Conservation (phyloP, 2,113 vertebrate genomes). For the Telmatochromis brachygnathus region DNA sequence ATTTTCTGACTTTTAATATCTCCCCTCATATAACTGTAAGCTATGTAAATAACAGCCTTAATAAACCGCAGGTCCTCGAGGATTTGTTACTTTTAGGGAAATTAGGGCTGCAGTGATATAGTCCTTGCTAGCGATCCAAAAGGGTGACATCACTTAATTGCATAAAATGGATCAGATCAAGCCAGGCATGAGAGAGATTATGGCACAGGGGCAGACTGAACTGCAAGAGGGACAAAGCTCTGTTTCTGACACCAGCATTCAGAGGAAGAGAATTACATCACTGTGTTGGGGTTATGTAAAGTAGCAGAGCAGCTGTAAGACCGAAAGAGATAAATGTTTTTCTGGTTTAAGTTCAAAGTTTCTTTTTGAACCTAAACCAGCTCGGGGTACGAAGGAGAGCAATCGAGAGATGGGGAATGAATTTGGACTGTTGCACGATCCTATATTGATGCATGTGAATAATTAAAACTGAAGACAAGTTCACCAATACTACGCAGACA, state of each 20-base stretch:
- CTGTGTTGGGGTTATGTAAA: constrained; percentile 43
- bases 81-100: constrained; percentile 34
- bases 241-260: constrained; percentile 40
- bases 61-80: constrained; percentile 22
- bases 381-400: not conserved
- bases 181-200: constrained; percentile 31
- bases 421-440: not conserved
- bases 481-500: not conserved
- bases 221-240: constrained; percentile 6
- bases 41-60: constrained; percentile 35
- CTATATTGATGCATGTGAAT: not conserved
- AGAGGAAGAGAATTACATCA: constrained; percentile 42
- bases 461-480: not conserved
- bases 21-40: constrained; percentile 25
- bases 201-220: constrained; percentile 36
- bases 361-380: not conserved
- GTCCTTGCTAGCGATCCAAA: constrained; percentile 27
- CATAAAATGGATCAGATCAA: constrained; percentile 40
- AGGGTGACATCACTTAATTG: constrained; percentile 57
- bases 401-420: not conserved
- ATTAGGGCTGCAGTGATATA: not conserved
- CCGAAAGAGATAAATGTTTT: not conserved
- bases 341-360: not conserved
- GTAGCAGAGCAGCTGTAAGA: constrained; percentile 2
- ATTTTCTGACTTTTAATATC: constrained; percentile 44